These are phyloP conservation scores for Rhopalosiphum maidis DNA, from an alignment of 1,140 invertebrate genomes.

Conservation along the genomic window DNA sequence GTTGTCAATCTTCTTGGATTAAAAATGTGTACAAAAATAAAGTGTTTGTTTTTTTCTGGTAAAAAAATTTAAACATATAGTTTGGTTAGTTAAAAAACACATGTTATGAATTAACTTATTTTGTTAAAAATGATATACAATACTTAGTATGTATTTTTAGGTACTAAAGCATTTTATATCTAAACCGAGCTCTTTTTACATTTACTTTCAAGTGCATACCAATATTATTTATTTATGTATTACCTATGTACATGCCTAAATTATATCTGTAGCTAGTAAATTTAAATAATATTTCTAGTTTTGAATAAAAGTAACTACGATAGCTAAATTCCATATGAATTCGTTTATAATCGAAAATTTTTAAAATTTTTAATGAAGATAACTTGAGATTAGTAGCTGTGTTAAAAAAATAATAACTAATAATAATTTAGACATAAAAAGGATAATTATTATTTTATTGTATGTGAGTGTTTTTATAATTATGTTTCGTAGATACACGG, in stretches of 20 bases:
- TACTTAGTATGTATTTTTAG: neutral
- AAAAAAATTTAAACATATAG: neutral
- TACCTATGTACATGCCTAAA: too few relatives aligned
- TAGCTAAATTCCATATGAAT: too few relatives aligned
- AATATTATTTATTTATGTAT: neutral
- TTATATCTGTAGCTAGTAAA: neutral
- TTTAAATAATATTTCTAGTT: neutral
- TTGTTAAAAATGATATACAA: too few relatives aligned
- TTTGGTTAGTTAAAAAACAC: neutral
- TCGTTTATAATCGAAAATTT: neutral
- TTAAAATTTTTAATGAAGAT: neutral
- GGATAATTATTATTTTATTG: neutral
- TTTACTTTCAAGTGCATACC: too few relatives aligned
- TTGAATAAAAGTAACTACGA: too few relatives aligned
- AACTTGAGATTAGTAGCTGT: neutral
- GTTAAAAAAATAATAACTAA: neutral
- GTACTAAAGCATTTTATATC: neutral
- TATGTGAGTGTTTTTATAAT: neutral
- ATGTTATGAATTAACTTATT: neutral
- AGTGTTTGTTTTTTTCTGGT: neutral
- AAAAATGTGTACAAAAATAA: neutral
- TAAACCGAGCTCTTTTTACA: neutral
- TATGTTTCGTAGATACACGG: neutral
- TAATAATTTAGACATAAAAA: neutral
- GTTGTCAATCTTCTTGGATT: conserved; percentile 1